A percentile compares a stretch with the other conserved stretches of the same genome.
Evolutionary conservation across 2,113 vertebrate species (phyloP).

Genomic region (Procavia capensis): DNA sequence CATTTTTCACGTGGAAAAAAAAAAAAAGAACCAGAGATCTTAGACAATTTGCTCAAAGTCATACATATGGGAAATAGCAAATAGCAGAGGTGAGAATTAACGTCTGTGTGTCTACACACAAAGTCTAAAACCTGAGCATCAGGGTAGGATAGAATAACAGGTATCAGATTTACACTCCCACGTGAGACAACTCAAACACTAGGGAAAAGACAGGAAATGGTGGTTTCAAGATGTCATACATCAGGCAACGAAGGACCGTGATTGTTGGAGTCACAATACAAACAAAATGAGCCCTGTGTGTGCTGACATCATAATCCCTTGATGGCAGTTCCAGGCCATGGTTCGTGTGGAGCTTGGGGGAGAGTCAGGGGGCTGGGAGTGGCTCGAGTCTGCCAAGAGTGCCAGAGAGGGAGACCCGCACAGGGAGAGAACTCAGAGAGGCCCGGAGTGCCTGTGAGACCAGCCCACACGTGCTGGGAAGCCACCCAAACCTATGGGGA

Average conservation of each 20-base stretch:
- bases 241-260: background rate
- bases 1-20: background rate
- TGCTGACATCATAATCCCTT: background rate
- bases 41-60: background rate
- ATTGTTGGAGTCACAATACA: background rate
- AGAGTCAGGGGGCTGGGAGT: background rate
- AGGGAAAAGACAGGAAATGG: background rate
- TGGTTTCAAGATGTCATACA: background rate
- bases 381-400: background rate
- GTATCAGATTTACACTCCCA: background rate
- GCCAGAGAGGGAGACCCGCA: background rate
- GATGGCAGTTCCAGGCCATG: background rate
- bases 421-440: background rate
- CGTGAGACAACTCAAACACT: constrained; percentile 18
- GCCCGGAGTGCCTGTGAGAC: background rate
- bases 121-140: background rate
- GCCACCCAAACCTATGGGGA: background rate
- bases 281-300: background rate
- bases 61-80: background rate
- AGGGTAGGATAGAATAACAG: background rate
- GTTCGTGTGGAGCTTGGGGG: background rate
- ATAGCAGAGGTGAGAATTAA: background rate
- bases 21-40: background rate
- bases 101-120: background rate
- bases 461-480: background rate